phyloP scores from a whole-genome alignment of 1,140 invertebrate species.

The Rhagoletis pomonella region DNA sequence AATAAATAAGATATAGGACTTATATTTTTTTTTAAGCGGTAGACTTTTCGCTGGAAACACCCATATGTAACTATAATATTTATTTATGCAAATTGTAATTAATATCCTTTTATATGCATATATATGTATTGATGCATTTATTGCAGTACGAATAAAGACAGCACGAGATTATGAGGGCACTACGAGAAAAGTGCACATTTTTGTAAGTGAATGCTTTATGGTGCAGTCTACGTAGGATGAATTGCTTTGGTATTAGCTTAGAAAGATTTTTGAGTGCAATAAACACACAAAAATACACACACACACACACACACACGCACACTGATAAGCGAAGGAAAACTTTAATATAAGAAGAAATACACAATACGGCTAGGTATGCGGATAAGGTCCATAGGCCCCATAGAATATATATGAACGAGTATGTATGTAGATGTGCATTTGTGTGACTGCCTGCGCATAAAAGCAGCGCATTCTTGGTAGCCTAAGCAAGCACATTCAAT shows the following conservation, averaged over 20 bases:
- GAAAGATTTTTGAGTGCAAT: constrained; percentile 20
- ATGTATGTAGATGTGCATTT: neutral
- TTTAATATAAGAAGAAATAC: neutral
- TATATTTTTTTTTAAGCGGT: neutral
- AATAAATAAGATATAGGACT: too few species aligned
- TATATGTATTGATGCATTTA: neutral
- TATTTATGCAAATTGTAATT: constrained; percentile 45
- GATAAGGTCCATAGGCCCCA: neutral
- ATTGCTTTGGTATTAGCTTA: constrained; percentile 46
- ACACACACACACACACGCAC: neutral
- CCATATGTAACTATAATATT: neutral
- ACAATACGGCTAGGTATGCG: neutral
- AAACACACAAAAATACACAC: neutral
- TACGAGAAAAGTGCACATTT: neutral
- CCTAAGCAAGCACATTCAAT: constrained; percentile 40
- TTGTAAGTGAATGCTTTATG: neutral
- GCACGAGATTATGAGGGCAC: constrained; percentile 1
- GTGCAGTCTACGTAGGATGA: neutral
- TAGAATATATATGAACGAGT: neutral
- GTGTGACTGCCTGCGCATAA: neutral
- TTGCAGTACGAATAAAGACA: neutral
- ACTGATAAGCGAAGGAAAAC: neutral
- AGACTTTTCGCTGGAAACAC: too few species aligned
- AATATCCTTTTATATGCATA: neutral
- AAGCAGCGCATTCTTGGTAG: neutral